Evolutionary conservation across 1,140 invertebrate species (phyloP).

Genomic region (Drosophila jambulina): DNA sequence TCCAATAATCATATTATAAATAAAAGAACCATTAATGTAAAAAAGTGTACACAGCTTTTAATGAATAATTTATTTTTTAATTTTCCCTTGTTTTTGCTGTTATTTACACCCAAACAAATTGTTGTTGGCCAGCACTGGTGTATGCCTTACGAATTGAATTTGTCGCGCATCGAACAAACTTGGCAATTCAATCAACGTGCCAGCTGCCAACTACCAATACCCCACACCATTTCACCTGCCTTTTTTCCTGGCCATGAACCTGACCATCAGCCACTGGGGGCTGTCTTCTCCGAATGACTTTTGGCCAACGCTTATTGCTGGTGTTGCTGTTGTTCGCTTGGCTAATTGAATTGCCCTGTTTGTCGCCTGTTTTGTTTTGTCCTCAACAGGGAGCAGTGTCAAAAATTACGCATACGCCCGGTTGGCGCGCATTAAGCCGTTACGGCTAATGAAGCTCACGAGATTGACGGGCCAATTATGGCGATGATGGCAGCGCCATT

Average conservation of each 20-base stretch:
- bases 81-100: background rate
- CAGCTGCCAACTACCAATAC: conserved; percentile 18
- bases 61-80: background rate
- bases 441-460: conserved; percentile 68
- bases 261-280: conserved; percentile 25
- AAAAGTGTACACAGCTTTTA: background rate
- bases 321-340: conserved; percentile 28
- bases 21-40: background rate
- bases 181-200: conserved; percentile 67
- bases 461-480: conserved; percentile 50
- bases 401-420: conserved; percentile 58
- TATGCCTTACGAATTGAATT: conserved; percentile 44
- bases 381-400: conserved; percentile 12
- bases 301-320: conserved; percentile 14
- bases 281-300: conserved; percentile 13
- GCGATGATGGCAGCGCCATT: conserved; percentile 50
- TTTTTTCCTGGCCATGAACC: conserved; percentile 29
- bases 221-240: conserved; percentile 5
- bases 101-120: background rate
- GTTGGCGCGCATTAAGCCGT: conserved; percentile 42
- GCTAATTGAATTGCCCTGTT: conserved; percentile 56
- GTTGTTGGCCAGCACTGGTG: background rate
- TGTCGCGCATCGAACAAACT: conserved; percentile 65
- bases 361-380: conserved; percentile 14
- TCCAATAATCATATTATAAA: too few species aligned